A percentile compares a stretch with the other conserved stretches of the same genome.
Evolutionary conservation across 2,113 vertebrate genomes (phyloP).

Genomic region (Gasterosteus nipponicus): DNA sequence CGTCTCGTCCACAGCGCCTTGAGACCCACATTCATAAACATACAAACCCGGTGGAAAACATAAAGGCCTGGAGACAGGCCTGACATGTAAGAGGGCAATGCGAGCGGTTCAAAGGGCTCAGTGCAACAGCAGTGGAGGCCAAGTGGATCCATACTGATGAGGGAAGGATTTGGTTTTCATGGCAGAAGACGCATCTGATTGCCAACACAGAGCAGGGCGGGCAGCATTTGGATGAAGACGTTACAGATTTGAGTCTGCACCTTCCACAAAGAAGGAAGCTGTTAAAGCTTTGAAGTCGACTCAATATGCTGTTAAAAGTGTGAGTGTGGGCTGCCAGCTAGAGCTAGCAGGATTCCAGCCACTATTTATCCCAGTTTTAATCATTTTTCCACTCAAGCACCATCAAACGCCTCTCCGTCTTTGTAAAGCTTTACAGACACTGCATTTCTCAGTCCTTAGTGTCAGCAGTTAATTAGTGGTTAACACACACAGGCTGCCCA

Average conservation of each 20-base stretch:
- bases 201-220: conserved; percentile 13
- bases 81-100: conserved; percentile 14
- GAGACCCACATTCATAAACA: conserved; percentile 49
- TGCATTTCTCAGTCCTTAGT: conserved; percentile 57
- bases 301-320: conserved; percentile 44
- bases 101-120: conserved; percentile 32
- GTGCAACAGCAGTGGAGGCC: not conserved
- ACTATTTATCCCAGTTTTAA: conserved; percentile 62
- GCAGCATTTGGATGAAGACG: conserved; percentile 37
- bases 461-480: conserved; percentile 79
- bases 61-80: conserved; percentile 42
- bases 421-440: conserved; percentile 71
- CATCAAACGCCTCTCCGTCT: conserved; percentile 62
- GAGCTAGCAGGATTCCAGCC: conserved; percentile 49
- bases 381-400: conserved; percentile 58
- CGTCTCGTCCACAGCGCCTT: conserved; percentile 24
- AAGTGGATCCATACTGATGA: conserved; percentile 29
- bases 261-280: conserved; percentile 31
- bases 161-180: conserved; percentile 22
- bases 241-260: conserved; percentile 45
- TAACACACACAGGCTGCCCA: conserved; percentile 70
- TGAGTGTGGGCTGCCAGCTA: conserved; percentile 44
- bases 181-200: not conserved
- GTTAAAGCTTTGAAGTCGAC: conserved; percentile 43
- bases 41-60: conserved; percentile 6